phyloP scores from a whole-genome alignment of 2,113 vertebrate genomes.

The Nettapus auritus region DNA sequence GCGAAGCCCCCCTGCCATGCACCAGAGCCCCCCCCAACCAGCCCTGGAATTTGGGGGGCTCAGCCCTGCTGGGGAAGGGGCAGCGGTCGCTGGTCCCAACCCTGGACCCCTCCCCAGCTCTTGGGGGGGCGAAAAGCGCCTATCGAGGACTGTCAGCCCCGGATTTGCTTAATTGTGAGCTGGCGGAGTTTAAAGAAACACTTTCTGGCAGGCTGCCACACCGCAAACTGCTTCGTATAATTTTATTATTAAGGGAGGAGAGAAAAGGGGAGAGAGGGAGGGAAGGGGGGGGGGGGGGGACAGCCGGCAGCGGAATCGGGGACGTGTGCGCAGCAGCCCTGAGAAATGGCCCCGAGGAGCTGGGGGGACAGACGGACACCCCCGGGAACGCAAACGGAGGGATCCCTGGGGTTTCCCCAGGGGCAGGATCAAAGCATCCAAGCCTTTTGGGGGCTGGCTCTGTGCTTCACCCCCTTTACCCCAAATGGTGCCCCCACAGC shows the following conservation, averaged over 20 bases:
- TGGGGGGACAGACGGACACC: neutral
- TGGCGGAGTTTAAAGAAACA: slow-evolving; percentile 78
- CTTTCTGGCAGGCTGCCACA: slow-evolving; percentile 80
- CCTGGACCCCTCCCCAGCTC: neutral
- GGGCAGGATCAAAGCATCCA: too few relatives aligned
- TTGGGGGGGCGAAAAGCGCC: slow-evolving; percentile 31
- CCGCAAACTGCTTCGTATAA: slow-evolving; percentile 76
- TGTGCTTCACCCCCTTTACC: neutral
- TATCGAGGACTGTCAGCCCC: slow-evolving; percentile 61
- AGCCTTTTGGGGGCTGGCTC: neutral
- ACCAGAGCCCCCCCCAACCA: neutral
- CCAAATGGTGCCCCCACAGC: too few relatives aligned
- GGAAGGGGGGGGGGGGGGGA: too few relatives aligned
- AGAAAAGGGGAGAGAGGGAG: slow-evolving; percentile 4
- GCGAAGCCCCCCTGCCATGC: neutral
- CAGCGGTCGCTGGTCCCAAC: too few relatives aligned
- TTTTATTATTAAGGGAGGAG: slow-evolving; percentile 75
- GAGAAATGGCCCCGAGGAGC: neutral
- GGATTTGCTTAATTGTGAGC: slow-evolving; percentile 79
- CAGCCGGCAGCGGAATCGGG: neutral
- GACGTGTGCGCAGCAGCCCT: slow-evolving; percentile 23
- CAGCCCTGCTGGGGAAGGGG: too few relatives aligned
- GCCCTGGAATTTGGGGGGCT: too few relatives aligned
- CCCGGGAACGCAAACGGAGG: neutral
- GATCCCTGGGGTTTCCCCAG: neutral